phyloP scores from a whole-genome alignment of 2,113 vertebrate species.

The Solea solea region DNA sequence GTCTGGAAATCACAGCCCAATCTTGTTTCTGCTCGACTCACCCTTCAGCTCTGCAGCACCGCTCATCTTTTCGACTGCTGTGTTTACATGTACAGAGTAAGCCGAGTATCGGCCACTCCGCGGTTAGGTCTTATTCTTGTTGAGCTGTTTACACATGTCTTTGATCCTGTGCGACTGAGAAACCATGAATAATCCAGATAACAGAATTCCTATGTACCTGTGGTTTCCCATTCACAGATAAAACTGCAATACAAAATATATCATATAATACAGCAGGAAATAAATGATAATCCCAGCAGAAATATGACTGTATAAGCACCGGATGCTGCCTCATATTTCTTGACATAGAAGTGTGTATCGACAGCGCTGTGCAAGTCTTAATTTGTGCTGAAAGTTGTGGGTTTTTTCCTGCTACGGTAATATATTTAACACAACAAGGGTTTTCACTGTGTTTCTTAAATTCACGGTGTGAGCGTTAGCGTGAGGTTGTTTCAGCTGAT shows the following conservation, averaged over 20 bases:
- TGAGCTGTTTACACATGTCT: conserved; percentile 73
- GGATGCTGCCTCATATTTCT: conserved; percentile 12
- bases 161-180: conserved; percentile 53
- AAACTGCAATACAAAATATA: background rate
- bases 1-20: conserved; percentile 34
- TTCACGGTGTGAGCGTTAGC: background rate
- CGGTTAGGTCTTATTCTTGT: conserved; percentile 62
- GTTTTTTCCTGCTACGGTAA: background rate
- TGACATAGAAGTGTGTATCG: conserved; percentile 13
- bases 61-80: conserved; percentile 47
- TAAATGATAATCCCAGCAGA: conserved; percentile 33
- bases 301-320: conserved; percentile 22
- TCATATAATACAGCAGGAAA: conserved; percentile 9
- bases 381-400: conserved; percentile 4
- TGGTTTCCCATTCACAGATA: conserved; percentile 54
- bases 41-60: conserved; percentile 25
- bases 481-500: conserved; percentile 19
- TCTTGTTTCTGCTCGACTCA: conserved; percentile 29
- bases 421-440: conserved; percentile 9
- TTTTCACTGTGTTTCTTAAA: conserved; percentile 9
- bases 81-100: conserved; percentile 58
- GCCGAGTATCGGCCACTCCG: conserved; percentile 59
- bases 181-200: conserved; percentile 69
- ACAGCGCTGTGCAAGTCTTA: conserved; percentile 7
- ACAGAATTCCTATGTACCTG: conserved; percentile 63